Conservation (phyloP, 2,797 vertebrate species). For the Bovichtus diacanthus region DNA sequence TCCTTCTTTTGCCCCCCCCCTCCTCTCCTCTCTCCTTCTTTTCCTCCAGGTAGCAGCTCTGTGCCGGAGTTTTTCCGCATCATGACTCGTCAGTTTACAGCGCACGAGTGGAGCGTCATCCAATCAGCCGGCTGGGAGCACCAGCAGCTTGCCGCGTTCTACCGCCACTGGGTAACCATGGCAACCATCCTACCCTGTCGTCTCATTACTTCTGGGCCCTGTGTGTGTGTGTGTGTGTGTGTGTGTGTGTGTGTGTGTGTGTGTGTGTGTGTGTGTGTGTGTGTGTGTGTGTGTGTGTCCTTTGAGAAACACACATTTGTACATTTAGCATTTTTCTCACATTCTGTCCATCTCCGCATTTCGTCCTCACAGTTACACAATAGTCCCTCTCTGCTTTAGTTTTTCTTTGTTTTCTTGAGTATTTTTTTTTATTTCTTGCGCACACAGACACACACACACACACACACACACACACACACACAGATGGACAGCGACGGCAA, state of each 20-base stretch:
- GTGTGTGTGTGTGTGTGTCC: neutral
- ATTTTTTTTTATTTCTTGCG: neutral
- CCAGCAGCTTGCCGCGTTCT: constrained; percentile 92
- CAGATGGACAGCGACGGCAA: constrained; percentile 62
- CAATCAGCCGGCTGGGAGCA: constrained; percentile 87
- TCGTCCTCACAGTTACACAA: neutral
- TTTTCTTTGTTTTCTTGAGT: neutral
- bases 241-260: too few relatives aligned
- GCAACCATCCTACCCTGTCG: constrained; percentile 64
- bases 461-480: constrained; percentile 45
- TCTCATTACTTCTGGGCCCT: constrained; percentile 42
- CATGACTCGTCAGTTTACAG: constrained; percentile 97
- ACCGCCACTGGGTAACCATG: constrained; percentile 94
- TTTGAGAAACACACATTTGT: constrained; percentile 15
- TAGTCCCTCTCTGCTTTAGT: neutral
- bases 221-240: neutral
- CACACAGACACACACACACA: constrained; percentile 5
- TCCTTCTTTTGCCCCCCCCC: neutral
- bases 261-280: too few relatives aligned
- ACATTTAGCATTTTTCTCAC: constrained; percentile 1
- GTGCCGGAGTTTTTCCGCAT: constrained; percentile 94
- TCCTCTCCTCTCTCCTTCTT: too few relatives aligned
- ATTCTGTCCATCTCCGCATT: neutral
- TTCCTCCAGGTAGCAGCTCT: constrained; percentile 89
- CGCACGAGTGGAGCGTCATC: constrained; percentile 91